Conservation (phyloP, 2,888 invertebrate genomes). For the Xanthia icteritia region DNA sequence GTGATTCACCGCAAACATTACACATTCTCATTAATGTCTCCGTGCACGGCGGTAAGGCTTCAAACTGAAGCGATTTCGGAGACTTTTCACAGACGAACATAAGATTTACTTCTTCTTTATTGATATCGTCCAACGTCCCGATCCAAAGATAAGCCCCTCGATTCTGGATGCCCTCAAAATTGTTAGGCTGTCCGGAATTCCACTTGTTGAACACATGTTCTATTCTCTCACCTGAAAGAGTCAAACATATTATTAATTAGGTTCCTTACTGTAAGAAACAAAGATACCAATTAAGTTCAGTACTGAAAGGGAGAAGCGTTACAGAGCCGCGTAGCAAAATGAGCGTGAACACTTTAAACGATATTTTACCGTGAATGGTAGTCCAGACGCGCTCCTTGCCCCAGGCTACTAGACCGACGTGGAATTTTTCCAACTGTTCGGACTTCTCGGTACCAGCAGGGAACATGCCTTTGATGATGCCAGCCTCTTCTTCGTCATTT, state of each 20-base stretch:
- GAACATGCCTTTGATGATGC: constrained; percentile 29
- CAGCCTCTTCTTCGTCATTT: constrained; percentile 30
- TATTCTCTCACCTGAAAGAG: constrained; percentile 32
- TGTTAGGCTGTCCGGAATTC: constrained; percentile 28
- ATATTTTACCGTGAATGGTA: constrained; percentile 18
- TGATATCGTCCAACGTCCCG: constrained; percentile 28
- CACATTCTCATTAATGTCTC: constrained; percentile 18
- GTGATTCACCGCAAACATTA: constrained; percentile 11
- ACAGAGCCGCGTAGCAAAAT: neutral
- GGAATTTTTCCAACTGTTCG: constrained; percentile 16
- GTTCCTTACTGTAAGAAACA: neutral
- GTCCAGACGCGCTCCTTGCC: constrained; percentile 28
- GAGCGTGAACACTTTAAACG: neutral
- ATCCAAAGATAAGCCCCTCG: neutral
- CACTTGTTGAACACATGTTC: constrained; percentile 29
- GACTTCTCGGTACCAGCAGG: neutral
- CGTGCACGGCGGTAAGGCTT: neutral
- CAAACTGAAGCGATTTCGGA: constrained; percentile 10
- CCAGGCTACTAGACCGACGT: constrained; percentile 28
- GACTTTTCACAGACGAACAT: constrained; percentile 42
- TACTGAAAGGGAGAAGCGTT: neutral
- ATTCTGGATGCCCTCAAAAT: neutral
- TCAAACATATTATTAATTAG: neutral
- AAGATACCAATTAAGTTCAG: neutral
- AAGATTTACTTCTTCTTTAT: neutral